Base-by-base conservation (phyloP, 2,113 vertebrate genomes). In the Oreotrochilus melanogaster region DNA sequence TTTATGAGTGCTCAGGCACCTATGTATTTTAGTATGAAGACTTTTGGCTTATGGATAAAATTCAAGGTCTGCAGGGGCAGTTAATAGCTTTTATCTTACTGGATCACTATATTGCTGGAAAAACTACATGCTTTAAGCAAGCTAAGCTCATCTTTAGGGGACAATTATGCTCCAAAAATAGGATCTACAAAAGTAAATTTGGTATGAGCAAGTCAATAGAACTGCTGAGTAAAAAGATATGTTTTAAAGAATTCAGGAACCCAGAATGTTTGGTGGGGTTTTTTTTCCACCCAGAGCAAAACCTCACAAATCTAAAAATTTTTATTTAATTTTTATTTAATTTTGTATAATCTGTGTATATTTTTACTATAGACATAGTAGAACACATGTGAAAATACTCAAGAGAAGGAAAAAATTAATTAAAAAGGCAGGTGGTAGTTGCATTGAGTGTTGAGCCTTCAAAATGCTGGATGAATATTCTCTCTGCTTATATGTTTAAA, bases 61-160 rank as follows among this genome's bases (percentile, higher is more conserved):
- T 7, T 0, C 3, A 58, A 66, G 6, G 18, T 58, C 86, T 58
- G 10, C 50, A 51, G 21, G 31, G 11, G 47, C 11, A 66, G 4
- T 8, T 50, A 31, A 14, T 62, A 47, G 9, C 6, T 78, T 50
- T 80, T 53, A 45, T 37, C 15, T 74, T 28, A 61, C 24, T 66
- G 3, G 4, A 33, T 61, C 30, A n/a, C 61, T 66, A 31, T 14
- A 28, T 2, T 57, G 13, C 2, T 86, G 8, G 7, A 48, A 86
- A 88, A 66, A 2, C 2, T 42, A 31, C 15, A 39, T 15, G 4
- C 4, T 66, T 57, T 71, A 53, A 67, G 7, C 5, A 18, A 21
- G 3, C 3, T 71, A 67, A 72, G 1, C 3, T 5, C 18, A 42
- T 42, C 10, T n/a, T 58, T 2, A 3, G 9, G 3, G 8, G 1